Conservation (phyloP, 2,888 invertebrate genomes). For the Caradrina clavipalpis region DNA sequence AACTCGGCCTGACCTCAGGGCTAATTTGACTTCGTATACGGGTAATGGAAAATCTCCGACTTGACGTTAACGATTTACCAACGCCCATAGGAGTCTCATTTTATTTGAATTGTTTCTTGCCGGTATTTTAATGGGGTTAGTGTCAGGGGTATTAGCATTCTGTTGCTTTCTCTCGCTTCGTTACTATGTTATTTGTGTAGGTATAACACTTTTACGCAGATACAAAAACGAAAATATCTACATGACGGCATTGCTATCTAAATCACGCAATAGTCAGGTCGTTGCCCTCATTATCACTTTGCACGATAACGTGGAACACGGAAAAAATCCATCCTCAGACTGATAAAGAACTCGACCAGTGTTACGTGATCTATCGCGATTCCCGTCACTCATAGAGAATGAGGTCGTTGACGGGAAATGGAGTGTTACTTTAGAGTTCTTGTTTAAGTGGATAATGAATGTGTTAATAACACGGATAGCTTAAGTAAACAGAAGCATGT, state of each 20-base stretch:
- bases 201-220: slow-evolving; percentile 44
- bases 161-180: slow-evolving; percentile 41
- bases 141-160: slow-evolving; percentile 58
- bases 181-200: slow-evolving; percentile 35
- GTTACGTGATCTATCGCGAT: slow-evolving; percentile 68
- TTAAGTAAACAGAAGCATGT: slow-evolving; percentile 69
- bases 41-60: slow-evolving; percentile 76
- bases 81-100: slow-evolving; percentile 68
- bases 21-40: slow-evolving; percentile 75
- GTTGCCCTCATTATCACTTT: slow-evolving; percentile 84
- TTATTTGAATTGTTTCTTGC: slow-evolving; percentile 64
- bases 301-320: slow-evolving; percentile 85
- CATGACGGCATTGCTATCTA: slow-evolving; percentile 74
- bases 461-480: slow-evolving; percentile 65
- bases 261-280: slow-evolving; percentile 83
- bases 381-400: slow-evolving; percentile 33
- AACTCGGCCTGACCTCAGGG: slow-evolving; percentile 71
- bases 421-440: slow-evolving; percentile 65
- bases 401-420: slow-evolving; percentile 51
- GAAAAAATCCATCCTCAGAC: slow-evolving; percentile 84
- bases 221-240: slow-evolving; percentile 61
- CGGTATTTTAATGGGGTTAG: slow-evolving; percentile 66
- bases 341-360: slow-evolving; percentile 78
- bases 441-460: slow-evolving; percentile 65
- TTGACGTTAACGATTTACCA: slow-evolving; percentile 70